Base-by-base conservation (phyloP, 2,888 invertebrate genomes). In the Allophyes oxyacanthae region DNA sequence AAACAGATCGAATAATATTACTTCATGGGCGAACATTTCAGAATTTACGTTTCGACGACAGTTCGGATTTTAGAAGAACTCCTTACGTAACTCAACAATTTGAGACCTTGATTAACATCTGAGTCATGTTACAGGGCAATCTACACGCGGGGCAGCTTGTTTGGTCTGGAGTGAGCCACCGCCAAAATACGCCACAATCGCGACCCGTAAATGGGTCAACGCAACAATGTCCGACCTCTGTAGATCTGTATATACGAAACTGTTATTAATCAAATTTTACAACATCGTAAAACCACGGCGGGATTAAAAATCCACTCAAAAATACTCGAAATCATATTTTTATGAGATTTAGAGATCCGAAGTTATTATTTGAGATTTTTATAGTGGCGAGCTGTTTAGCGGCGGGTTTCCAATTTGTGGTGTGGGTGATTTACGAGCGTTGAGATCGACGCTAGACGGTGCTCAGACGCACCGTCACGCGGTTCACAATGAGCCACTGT, bases 291-390 rank as follows among this genome's bases (percentile, higher is more conserved):
- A 92, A 87, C 87, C 86, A 79, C 84, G 82, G 75, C 83, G 86
- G 89, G 91, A 94, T 92, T 93, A 93, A 83, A 73, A 87, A 81
- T 77, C 85, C 83, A 85, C 83, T 92, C 92, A 90, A 79, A 63
- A 88, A 83, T 80, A 85, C 83, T 87, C 84, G 84, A 86, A 92
- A 90, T 93, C 90, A 92, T 92, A 91, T 89, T 92, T 92, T 93
- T 92, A 94, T 90, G 90, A 84, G 83, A 86, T 90, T 92, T 92
- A 92, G 92, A 93, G 92, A 93, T 93, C 91, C 89, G 84, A 84
- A 84, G 86, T 89, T 91, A 88, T 90, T 87, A 87, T 89, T 90
- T 84, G 83, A 82, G 79, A 80, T 85, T 91, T 75, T 90, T 89
- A 88, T 87, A 84, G 85, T 81, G 61, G 81, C 78, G 81, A 83